Evolutionary conservation across 2,888 invertebrate species (phyloP), one percentile per base, ranked within the genome.

Genomic region (Biston stratarius): DNA sequence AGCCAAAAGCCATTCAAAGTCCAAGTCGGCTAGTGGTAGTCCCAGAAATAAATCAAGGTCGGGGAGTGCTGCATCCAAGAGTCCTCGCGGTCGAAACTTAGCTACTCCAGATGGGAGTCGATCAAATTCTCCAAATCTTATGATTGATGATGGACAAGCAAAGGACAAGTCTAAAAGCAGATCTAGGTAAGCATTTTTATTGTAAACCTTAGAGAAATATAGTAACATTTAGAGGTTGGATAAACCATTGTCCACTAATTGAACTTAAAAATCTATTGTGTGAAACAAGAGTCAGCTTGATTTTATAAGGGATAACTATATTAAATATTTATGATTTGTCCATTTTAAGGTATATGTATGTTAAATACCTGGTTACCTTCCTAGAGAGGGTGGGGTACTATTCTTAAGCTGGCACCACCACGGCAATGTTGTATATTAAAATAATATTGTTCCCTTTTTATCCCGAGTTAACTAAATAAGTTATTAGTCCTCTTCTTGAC

Each of bases 51-150:
- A 72, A 40, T 70, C 73, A 6, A 68, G 83, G 15, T 84, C 85
- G 11, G 68, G 72, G 14, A 74, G 71, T 60, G 63, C 61, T 0
- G 85, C 85, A 0, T 67, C 70, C 0, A 74, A 70, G 57, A 70
- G 72, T 33, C 69, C 71, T 87, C 80, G 85, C 81, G 89, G 0
- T 88, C 90, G 33, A 83, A 84, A 61, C 88, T 91, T 5, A 88
- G 89, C 40, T 40, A 63, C 52, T 49, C 63, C 60, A 34, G 64
- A 87, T 42, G 94, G 94, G 61, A 94, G 94, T 70, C 82, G 94
- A 62, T 95, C 95, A 0, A 94, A 94, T 69, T 94, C 94, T 0
- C 94, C 95, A 0, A 92, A 93, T 74, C 86, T 94, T 11, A 94
- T 94, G 92, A 94, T 94, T 75, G 94, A 94, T 80, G 94, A 94